Base-by-base conservation (phyloP, 2,888 invertebrate species). In the Papilio protenor region DNA sequence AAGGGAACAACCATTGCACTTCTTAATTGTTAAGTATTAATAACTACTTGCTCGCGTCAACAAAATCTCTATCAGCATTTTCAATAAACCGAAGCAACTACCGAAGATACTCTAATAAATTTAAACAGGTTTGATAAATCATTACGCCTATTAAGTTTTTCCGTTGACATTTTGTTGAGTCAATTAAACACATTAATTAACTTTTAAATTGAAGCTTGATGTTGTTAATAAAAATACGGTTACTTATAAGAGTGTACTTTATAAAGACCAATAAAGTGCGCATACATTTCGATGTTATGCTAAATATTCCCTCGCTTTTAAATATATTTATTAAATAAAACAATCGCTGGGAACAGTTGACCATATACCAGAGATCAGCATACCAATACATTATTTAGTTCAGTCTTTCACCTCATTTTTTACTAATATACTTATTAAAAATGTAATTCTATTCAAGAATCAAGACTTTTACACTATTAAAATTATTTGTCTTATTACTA, bases 391-490 rank as follows among this genome's bases (percentile, higher is more conserved):
- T n/a, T 16, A 52, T 18, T 18, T 16, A 61, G 10, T 66, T 69
- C 66, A 69, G 66, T 69, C 66, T 69, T 69, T 69, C 45, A 18
- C 45, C 45, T 69, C 45, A n/a, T 45, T 69, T 18, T 21, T 45
- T 21, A 40, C 14, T 64, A 69, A 21, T 66, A 61, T 16, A 12
- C 45, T 66, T 12, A 45, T 45, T n/a, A 33, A n/a, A 66, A 21
- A 10, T 66, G 10, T 40, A 40, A n/a, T n/a, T n/a, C 8, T 14
- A 40, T 66, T 66, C 3, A 66, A 8, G 40, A n/a, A 40, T n/a
- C 18, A 66, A 66, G 11, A 4, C n/a, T n/a, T 66, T 21, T 40
- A 33, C 8, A 40, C 66, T 40, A 40, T 66, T 4, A 45, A 45
- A 66, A 11, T n/a, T 4, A 18, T 40, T 66, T 40, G 2, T 33